Evolutionary conservation across 1,140 invertebrate species (phyloP), one percentile per base, ranked within the genome.

Genomic region (Caerostris darwini): DNA sequence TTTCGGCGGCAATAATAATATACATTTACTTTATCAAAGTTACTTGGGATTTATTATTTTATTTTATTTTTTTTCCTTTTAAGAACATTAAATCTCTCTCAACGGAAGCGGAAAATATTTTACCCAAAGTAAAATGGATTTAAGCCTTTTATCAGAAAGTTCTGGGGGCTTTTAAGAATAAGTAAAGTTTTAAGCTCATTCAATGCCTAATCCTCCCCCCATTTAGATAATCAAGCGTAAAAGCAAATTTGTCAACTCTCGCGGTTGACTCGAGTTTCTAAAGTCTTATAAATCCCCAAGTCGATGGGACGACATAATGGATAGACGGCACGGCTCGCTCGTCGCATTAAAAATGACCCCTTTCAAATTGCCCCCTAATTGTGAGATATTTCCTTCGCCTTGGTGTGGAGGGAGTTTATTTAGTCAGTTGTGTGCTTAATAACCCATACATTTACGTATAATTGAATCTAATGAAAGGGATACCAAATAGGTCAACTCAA

Each of bases 191-290:
- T 50, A 77, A 34, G 10, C 53, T 5, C 5, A 53, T 50, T 77
- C 71, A 77, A 5, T 10, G 19, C 19, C 10, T 77, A 77, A 77
- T 71, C 69, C 34, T 34, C 69, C 12, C 12, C 19, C 69, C 34
- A 50, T 71, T 71, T 71, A 71, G 69, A 77, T 77, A 53, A 77
- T 53, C 71, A 77, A 77, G 34, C 50, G 71, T 77, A 77, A 77
- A 77, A 77, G 71, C 71, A 53, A 77, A 53, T 77, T 77, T 77
- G 34, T 53, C 71, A 77, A 77, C 71, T 77, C 10, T 50, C 8
- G 71, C 2, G 71, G 50, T 77, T 77, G 71, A 77, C 8, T 53
- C 71, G 34, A 77, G 71, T 10, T 77, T 77, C 71, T 77, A 53
- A 77, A 53, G 71, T 77, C 50, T 77, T 12, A 77, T 53, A 53